Base-by-base conservation (phyloP, 2,888 invertebrate species). In the Bugulina stolonifera region DNA sequence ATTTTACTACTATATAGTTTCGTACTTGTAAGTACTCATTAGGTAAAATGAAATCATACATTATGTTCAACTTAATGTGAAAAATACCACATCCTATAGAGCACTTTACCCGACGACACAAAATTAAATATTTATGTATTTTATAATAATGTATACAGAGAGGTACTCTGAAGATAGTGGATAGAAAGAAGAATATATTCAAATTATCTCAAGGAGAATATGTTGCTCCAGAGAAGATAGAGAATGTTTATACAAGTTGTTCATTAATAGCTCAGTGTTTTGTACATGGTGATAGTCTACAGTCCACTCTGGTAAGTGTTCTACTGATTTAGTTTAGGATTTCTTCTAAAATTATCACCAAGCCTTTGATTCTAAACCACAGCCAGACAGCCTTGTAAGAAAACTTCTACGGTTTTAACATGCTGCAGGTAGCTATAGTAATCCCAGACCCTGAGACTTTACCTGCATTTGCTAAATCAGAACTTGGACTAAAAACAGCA, bases 221-320 rank as follows among this genome's bases (percentile, higher is more conserved):
- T 84, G 95, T 99, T 83, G 95, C 98, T 80, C 98, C 98, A 76
- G 98, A 99, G 86, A 98, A 97, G 88, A 95, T 99, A 79, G 98
- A 99, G 87, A 94, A 92, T 85, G 91, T 94, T 81, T 98, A 98
- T 85, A 90, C 91, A 76, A 89, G 93, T 79, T 94, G 94, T 85
- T 91, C 91, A 82, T 94, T 93, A 83, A 92, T 99, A 54, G 91
- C 93, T 79, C 97, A 99, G 88, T 91, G 96, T 71, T 98, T 92
- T 86, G 93, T 98, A 18, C 91, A 97, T 84, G 98, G 98, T 77
- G 96, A 99, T 87, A 96, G 96, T 78, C 87, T 97, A 34, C 77
- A 85, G 80, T 81, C 81, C 10, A 25, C 10, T 5, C 32, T 64
- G 18, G 64, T 64, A 64, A 29, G 64, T 64, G 14, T n/a, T 32